Conservation (phyloP, 2,888 invertebrate genomes). For the Cheilosia grossa region DNA sequence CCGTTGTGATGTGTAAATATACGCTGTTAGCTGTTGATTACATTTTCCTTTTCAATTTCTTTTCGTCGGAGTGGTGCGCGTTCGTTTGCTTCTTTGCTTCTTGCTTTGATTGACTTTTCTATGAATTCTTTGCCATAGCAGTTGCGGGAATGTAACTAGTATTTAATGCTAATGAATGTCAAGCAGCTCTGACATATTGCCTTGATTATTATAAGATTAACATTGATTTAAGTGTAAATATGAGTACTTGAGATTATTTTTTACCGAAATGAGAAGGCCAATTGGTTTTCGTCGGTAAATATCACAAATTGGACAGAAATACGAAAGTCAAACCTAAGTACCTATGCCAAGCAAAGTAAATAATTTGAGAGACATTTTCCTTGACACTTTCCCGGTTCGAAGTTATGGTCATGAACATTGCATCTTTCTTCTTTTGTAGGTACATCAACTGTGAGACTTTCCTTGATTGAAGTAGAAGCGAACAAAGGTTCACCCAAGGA, state of each 20-base stretch:
- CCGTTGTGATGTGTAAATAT: slow-evolving; percentile 74
- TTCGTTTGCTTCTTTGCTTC: slow-evolving; percentile 30
- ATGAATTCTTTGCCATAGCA: neutral
- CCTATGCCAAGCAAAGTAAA: no score
- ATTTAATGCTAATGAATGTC: slow-evolving; percentile 42
- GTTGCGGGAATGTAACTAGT: neutral
- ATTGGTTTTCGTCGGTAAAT: slow-evolving; percentile 10
- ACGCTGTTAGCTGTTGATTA: slow-evolving; percentile 69
- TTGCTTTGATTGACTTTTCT: slow-evolving; percentile 54
- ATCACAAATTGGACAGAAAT: neutral
- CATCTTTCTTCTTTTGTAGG: no score
- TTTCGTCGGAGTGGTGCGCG: slow-evolving; percentile 18
- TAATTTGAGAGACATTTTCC: no score
- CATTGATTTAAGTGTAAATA: slow-evolving; percentile 16
- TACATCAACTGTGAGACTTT: no score
- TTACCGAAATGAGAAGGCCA: slow-evolving; percentile 6
- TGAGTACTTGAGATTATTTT: neutral
- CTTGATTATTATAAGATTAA: slow-evolving; percentile 39
- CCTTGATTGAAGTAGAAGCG: no score
- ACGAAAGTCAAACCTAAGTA: no score
- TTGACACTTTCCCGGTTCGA: no score
- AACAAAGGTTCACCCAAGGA: no score
- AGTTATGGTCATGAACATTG: no score
- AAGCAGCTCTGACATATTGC: slow-evolving; percentile 45
- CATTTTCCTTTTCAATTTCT: slow-evolving; percentile 43